These are phyloP conservation scores for Osmoderma eremita DNA, from an alignment of 2,888 invertebrate species.

Conservation along the genomic window DNA sequence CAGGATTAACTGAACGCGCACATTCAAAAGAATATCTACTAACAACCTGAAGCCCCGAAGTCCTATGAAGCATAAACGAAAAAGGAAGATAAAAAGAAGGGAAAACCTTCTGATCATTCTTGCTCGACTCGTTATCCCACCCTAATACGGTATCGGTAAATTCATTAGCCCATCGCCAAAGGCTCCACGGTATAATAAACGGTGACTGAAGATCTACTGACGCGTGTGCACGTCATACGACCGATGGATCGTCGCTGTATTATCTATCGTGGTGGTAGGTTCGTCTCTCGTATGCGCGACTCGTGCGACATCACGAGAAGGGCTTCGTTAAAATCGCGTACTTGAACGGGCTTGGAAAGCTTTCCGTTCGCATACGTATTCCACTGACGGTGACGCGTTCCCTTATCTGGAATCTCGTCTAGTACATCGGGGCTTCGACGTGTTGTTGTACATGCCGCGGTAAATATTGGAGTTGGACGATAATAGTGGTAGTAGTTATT, in stretches of 20 bases:
- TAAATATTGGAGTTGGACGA: no score
- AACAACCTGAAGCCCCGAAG: no score
- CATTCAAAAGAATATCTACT: no score
- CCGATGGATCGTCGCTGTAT: neutral
- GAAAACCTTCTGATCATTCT: neutral
- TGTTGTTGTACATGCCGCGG: neutral
- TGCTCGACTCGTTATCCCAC: neutral
- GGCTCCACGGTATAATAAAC: conserved; percentile 1
- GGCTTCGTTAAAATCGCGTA: conserved; percentile 25
- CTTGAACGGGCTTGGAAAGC: conserved; percentile 15
- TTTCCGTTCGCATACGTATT: conserved; percentile 1
- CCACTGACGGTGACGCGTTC: neutral
- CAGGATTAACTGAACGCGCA: no score
- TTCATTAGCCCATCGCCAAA: conserved; percentile 13
- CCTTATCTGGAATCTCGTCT: neutral
- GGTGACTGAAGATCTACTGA: neutral
- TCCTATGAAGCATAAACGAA: neutral
- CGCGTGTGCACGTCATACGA: neutral
- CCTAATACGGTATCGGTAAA: conserved; percentile 25
- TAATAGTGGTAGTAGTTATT: no score
- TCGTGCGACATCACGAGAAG: neutral
- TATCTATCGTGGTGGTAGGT: neutral
- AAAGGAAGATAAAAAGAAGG: neutral
- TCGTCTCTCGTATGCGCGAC: neutral
- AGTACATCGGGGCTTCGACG: neutral